Conservation (phyloP, 2,113 vertebrate genomes). For the Paradoxurus hermaphroditus region DNA sequence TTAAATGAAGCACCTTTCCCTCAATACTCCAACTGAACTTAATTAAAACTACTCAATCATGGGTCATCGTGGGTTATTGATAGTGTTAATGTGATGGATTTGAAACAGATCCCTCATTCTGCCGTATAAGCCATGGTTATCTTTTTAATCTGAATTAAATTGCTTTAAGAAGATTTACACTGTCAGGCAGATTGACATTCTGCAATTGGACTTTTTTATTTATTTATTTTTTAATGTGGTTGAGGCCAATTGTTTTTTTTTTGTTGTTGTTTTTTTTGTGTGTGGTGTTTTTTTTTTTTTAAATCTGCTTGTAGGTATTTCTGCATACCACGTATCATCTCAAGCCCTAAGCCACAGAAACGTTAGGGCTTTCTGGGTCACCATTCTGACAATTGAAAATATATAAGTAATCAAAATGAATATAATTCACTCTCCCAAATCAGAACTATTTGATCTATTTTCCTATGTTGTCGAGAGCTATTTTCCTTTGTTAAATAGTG, state of each 20-base stretch:
- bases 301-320: conserved; percentile 58
- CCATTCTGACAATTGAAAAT: not conserved
- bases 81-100: conserved; percentile 73
- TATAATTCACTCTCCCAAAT: not conserved
- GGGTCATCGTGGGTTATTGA: conserved; percentile 59
- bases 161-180: conserved; percentile 76
- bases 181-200: conserved; percentile 63
- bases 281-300: no score
- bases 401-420: not conserved
- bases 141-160: conserved; percentile 81
- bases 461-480: not conserved
- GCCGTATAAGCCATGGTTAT: conserved; percentile 67
- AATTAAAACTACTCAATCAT: conserved; percentile 74
- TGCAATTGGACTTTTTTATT: conserved; percentile 70
- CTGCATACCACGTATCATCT: conserved; percentile 35
- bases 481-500: not conserved
- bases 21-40: conserved; percentile 48
- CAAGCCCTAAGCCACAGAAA: not conserved
- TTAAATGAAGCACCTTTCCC: conserved; percentile 45
- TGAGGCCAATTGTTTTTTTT: conserved; percentile 74
- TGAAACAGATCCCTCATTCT: conserved; percentile 76
- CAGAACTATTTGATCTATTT: not conserved
- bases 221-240: conserved; percentile 61
- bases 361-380: not conserved
- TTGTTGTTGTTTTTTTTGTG: no score